These are phyloP conservation scores for Mesocentrotus franciscanus DNA, from an alignment of 53 echinoderm and acorn worm genomes.

Conservation along the genomic window DNA sequence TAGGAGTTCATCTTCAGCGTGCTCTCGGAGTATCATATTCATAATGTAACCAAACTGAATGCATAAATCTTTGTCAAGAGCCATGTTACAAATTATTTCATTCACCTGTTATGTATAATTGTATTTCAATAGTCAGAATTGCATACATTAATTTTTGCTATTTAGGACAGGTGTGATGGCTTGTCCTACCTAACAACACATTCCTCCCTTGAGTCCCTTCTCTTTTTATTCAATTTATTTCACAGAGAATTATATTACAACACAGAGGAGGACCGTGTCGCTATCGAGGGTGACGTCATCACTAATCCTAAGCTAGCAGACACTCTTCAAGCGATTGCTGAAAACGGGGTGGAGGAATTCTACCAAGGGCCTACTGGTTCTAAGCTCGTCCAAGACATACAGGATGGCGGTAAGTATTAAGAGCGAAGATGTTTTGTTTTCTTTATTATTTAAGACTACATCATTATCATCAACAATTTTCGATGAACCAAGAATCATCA, in stretches of 20 bases:
- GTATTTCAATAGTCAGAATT: too few species aligned
- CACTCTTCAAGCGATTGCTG: constrained; percentile 76
- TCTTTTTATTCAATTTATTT: neutral
- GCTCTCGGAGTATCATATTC: too few species aligned
- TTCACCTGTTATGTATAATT: too few species aligned
- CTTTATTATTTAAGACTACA: neutral
- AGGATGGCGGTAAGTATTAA: constrained; percentile 45
- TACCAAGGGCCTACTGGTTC: constrained; percentile 71
- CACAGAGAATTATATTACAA: constrained; percentile 25
- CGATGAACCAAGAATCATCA: too few species aligned
- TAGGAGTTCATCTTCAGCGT: neutral
- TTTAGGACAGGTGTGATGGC: too few species aligned
- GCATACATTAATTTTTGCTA: too few species aligned
- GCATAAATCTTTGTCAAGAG: too few species aligned
- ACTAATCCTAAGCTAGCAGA: constrained; percentile 62
- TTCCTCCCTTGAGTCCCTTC: too few species aligned
- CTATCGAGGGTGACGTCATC: constrained; percentile 66
- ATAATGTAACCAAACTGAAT: too few species aligned
- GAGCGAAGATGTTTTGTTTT: neutral
- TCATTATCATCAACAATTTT: neutral
- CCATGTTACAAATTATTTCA: too few species aligned
- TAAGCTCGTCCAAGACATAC: constrained; percentile 73
- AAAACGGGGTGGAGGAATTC: constrained; percentile 67
- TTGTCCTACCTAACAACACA: too few species aligned
- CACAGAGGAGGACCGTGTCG: constrained; percentile 5